phyloP scores from a whole-genome alignment of 2,888 invertebrate genomes.

The Glyphotaelius pellucidus region DNA sequence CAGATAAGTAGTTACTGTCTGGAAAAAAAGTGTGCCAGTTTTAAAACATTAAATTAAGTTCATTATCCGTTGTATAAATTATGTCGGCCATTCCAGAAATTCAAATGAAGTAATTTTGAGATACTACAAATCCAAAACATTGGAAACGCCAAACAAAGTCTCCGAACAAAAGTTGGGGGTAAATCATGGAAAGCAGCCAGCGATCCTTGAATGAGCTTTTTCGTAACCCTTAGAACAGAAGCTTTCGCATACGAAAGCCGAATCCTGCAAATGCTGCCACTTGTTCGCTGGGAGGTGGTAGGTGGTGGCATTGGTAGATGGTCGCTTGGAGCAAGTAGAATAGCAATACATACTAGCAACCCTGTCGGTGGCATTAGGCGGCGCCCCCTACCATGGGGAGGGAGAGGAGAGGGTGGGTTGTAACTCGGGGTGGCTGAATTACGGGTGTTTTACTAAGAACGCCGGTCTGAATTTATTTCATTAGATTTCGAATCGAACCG shows the following conservation, averaged over 20 bases:
- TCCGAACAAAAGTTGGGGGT: constrained; percentile 30
- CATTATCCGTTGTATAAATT: background rate
- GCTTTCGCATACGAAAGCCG: constrained; percentile 33
- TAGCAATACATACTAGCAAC: background rate
- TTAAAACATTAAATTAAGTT: background rate
- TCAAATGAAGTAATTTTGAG: constrained; percentile 44
- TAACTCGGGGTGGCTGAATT: constrained; percentile 51
- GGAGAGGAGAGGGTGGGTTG: background rate
- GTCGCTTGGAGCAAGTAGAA: background rate
- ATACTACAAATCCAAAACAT: constrained; percentile 41
- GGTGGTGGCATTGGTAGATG: background rate
- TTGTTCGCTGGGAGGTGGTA: constrained; percentile 23
- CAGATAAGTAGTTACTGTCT: background rate
- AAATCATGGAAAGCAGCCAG: constrained; percentile 45
- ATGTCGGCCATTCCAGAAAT: constrained; percentile 7
- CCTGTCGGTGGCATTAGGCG: background rate
- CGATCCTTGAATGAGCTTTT: constrained; percentile 45
- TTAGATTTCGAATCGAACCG: constrained; percentile 60
- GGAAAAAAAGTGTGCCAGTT: background rate
- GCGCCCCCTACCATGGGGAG: background rate
- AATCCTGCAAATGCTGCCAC: constrained; percentile 40
- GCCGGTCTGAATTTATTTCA: constrained; percentile 62
- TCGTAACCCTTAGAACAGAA: constrained; percentile 42
- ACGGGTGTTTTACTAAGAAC: constrained; percentile 58
- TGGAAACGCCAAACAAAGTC: constrained; percentile 29